Evolutionary conservation across 92 coral and sea anemone genomes (phyloP).

Genomic region (Epizoanthus scotinus): DNA sequence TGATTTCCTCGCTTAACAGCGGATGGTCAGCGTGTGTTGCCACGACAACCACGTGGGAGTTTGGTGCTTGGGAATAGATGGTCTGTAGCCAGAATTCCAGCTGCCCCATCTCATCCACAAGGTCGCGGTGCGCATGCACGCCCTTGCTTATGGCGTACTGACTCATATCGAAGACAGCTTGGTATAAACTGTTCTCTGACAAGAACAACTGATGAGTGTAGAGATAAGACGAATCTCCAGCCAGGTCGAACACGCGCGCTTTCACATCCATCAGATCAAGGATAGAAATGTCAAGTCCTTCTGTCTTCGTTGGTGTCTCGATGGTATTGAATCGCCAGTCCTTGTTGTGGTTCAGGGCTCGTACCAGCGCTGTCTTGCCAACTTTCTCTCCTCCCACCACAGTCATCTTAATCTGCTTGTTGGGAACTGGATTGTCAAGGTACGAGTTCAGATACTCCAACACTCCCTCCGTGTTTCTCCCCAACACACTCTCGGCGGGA

Average conservation of each 20-base stretch:
- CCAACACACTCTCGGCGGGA: slow-evolving; percentile 70
- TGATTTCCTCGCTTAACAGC: slow-evolving; percentile 66
- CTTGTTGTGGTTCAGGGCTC: slow-evolving; percentile 55
- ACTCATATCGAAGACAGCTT: slow-evolving; percentile 81
- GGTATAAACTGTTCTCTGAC: slow-evolving; percentile 85
- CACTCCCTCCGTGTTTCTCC: slow-evolving; percentile 70
- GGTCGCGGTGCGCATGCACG: slow-evolving; percentile 41
- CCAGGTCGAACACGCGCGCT: slow-evolving; percentile 79
- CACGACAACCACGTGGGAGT: slow-evolving; percentile 74
- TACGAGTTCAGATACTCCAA: slow-evolving; percentile 69
- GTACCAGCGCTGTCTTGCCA: slow-evolving; percentile 72
- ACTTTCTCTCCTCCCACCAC: slow-evolving; percentile 76
- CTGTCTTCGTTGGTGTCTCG: slow-evolving; percentile 56
- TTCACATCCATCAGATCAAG: slow-evolving; percentile 60
- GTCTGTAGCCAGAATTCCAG: slow-evolving; percentile 84
- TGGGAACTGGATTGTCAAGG: slow-evolving; percentile 82
- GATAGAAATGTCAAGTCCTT: slow-evolving; percentile 67
- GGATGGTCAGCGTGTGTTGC: slow-evolving; percentile 88
- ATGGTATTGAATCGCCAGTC: slow-evolving; percentile 70
- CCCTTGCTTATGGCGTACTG: slow-evolving; percentile 72
- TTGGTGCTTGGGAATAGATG: slow-evolving; percentile 78
- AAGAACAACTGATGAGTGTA: slow-evolving; percentile 70
- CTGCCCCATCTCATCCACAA: slow-evolving; percentile 69
- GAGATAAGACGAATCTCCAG: slow-evolving; percentile 67
- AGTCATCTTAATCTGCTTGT: slow-evolving; percentile 73